Base-by-base conservation (phyloP, 2,888 invertebrate species). In the Charanyca ferruginea region DNA sequence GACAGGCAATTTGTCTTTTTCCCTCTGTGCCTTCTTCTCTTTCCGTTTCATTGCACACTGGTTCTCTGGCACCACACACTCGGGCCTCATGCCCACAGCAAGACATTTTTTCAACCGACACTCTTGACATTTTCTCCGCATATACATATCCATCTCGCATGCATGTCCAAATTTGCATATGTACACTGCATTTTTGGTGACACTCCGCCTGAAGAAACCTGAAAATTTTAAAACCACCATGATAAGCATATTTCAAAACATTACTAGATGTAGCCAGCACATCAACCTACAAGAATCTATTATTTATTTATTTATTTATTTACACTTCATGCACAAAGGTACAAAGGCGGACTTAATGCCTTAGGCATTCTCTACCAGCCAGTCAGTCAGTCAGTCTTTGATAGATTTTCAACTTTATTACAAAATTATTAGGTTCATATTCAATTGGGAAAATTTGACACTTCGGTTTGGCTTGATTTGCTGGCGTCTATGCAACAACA, bases 121-220 rank as follows among this genome's bases (percentile, higher is more conserved):
- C 91, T 99, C 98, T 95, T 99, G 99, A 95, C 99, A 99, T 96
- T 99, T 99, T 91, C 99, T 97, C 87, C 99, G 96, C 99, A 99
- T 99, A 96, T 99, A 99, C 99, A 99, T 99, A 96, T 99, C 99
- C 97, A 99, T 99, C 94, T 99, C 99, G 96, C 99, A 99, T 90
- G 98, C 98, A 91, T 99, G 98, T 58, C 99, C 99, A 94, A 99
- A 99, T 95, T 99, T 99, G 97, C 99, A 99, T 93, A 98, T 98
- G 95, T 99, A 99, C 68, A 98, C 98, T 22, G 99, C 99, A 94
- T 99, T 99, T 95, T 99, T 98, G 79, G 99, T 99, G 87, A 99
- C 99, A 95, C 99, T 99, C 90, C 99, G 97, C 89, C 99, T 97
- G 96, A 99, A 99, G 97, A 99, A 99, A 77, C 99, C 98, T 98